Evolutionary conservation across 2,888 invertebrate species (phyloP), one percentile per base, ranked within the genome.

Genomic region (Branchipolynoe longqiensis): DNA sequence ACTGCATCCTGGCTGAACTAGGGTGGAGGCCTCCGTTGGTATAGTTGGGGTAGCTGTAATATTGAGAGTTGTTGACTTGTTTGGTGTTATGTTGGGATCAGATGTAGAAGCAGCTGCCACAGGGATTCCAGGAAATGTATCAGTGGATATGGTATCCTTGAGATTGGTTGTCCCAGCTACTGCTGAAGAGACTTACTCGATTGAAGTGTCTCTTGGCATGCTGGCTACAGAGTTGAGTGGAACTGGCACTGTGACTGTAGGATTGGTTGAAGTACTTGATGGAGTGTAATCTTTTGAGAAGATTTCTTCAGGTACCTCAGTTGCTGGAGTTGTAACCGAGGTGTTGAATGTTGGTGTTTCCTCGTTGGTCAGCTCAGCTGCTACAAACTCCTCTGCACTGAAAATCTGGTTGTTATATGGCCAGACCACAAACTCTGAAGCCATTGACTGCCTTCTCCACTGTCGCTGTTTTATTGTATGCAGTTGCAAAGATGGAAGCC

Each of bases 401-500:
- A 89, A 89, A 0, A 89, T 82, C 31, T 59, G 78, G 14, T 28
- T 69, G 59, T 88, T 85, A 59, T n/a, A 87, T 18, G 88, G 89
- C 85, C 86, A 87, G 18, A 25, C 89, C 88, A 59, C 86, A 86
- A 6, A 54, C 54, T 59, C 54, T 28, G 74, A 89, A 90, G 8
- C 85, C 89, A 78, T 83, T 36, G 0, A 88, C 56, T 18, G 86
- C 88, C 74, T 86, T 89, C 41, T 84, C 88, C 8, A 85, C 54
- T n/a, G 86, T 84, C 12, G 89, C 87, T 28, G 88, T 33, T 74
- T 85, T 85, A 18, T 86, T 48, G 73, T 83, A 90, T 18, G 89
- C 89, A n/a, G 87, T 86, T 1, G 87, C 87, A 73, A 86, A 86
- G n/a, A 89, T 74, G 54, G 54, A 56, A 14, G 87, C 89, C 33